Conservation (phyloP, 2,888 invertebrate genomes). For the Trissonchulus latispiculum region DNA sequence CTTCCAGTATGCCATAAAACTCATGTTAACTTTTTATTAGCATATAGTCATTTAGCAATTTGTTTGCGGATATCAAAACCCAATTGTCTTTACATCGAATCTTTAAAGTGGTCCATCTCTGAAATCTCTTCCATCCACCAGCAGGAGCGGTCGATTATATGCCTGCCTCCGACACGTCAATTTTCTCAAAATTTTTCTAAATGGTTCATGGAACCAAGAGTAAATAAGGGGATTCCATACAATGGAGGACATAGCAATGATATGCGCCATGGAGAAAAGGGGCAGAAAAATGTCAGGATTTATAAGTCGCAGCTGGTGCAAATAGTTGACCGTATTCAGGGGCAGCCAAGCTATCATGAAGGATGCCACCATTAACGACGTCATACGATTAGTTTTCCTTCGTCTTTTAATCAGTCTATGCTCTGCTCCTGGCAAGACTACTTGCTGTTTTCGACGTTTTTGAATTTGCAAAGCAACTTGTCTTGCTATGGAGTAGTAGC, state of each 20-base stretch:
- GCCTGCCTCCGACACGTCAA: too few relatives aligned
- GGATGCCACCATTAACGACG: constrained; percentile 47
- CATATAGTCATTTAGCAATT: too few relatives aligned
- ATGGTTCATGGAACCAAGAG: constrained; percentile 16
- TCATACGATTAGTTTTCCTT: constrained; percentile 45
- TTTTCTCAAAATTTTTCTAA: neutral
- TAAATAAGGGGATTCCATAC: constrained; percentile 19
- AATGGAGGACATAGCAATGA: constrained; percentile 13
- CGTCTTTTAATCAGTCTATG: constrained; percentile 30
- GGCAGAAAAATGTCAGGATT: neutral
- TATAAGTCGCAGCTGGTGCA: neutral
- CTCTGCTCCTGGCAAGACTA: neutral
- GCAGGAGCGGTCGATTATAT: too few relatives aligned
- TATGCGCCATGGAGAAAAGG: neutral
- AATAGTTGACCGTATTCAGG: constrained; percentile 44
- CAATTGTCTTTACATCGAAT: too few relatives aligned
- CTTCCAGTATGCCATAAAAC: too few relatives aligned
- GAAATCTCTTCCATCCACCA: too few relatives aligned
- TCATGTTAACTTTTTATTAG: too few relatives aligned
- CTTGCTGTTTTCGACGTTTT: neutral
- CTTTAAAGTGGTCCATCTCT: too few relatives aligned
- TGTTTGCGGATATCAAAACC: too few relatives aligned
- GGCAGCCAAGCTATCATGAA: constrained; percentile 48
- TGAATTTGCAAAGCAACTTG: neutral
- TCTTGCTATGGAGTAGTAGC: constrained; percentile 29